These are phyloP conservation scores for Paralichthys olivaceus DNA, from an alignment of 2,113 vertebrate species.

Conservation along the genomic window DNA sequence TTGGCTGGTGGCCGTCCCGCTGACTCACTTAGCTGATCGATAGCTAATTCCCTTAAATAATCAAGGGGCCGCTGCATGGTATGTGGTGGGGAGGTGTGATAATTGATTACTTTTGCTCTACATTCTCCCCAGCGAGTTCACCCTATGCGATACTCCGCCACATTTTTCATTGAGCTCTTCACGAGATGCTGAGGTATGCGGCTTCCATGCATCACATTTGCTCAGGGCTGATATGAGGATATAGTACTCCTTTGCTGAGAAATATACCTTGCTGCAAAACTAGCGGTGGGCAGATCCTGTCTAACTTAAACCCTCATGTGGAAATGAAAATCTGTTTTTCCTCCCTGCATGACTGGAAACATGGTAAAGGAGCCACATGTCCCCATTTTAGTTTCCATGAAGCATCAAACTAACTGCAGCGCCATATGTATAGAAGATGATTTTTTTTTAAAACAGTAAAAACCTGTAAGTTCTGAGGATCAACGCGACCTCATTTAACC, in stretches of 20 bases:
- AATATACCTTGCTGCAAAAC: constrained; percentile 31
- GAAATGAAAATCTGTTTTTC: constrained; percentile 1
- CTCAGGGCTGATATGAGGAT: constrained; percentile 30
- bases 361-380: background rate
- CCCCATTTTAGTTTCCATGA: background rate
- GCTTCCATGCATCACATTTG: constrained; percentile 61
- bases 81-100: constrained; percentile 67
- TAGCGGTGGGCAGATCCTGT: background rate
- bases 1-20: constrained; percentile 55
- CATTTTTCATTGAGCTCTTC: constrained; percentile 75
- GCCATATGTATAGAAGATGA: background rate
- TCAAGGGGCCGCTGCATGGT: constrained; percentile 73
- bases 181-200: constrained; percentile 66
- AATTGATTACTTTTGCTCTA: constrained; percentile 79
- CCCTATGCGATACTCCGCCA: constrained; percentile 37
- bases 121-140: constrained; percentile 70
- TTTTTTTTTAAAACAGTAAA: background rate
- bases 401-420: background rate
- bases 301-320: background rate
- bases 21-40: constrained; percentile 81
- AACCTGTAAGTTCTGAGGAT: background rate
- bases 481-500: background rate
- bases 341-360: background rate
- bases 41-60: constrained; percentile 84
- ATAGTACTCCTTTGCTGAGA: constrained; percentile 32